Base-by-base conservation (phyloP, 2,113 vertebrate species). In the Junco hyemalis region DNA sequence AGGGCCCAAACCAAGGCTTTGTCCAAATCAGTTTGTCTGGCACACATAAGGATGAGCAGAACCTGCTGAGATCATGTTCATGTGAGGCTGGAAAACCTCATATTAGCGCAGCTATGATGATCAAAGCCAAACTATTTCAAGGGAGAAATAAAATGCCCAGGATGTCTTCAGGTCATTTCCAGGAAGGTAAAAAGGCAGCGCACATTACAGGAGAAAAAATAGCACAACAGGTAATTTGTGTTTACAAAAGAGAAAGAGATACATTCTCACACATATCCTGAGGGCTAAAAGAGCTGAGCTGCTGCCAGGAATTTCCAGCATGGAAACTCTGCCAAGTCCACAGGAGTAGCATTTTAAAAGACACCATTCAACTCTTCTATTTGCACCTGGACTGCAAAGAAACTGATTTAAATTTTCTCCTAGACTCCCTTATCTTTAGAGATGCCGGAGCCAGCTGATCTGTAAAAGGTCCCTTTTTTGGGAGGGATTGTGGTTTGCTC, bases 101-200 rank as follows among this genome's bases (percentile, higher is more conserved):
- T 54, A 59, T 42, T 66, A 73, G 16, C 29, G 60, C 36, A 21
- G 64, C 8, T 48, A 9, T 18, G 29, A 47, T 71, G 69, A 88
- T 84, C 10, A 84, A 84, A 94, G 45, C 26, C 5, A 3, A 68
- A 86, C 63, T 40, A 84, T 54, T 71, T 74, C 44, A 88, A 71
- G 40, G 65, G n/a, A 86, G 48, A 83, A 90, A 60, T 60, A 60
- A 88, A 81, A 93, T 20, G 33, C 13, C 68, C 36, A 35, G 69
- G 48, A 81, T 74, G 36, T 92, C 82, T 80, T 81, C 53, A 81
- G 48, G 33, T 83, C 25, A 50, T 83, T 93, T 95, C n/a, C 72
- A 88, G 86, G 76, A 83, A 96, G 60, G 68, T 56, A 90, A 93
- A 92, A 84, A 74, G 79, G 64, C 57, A 92, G 64, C 28, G 88